Evolutionary conservation across 1,140 invertebrate species (phyloP), one percentile per base, ranked within the genome.

Genomic region (Drosophila orena): DNA sequence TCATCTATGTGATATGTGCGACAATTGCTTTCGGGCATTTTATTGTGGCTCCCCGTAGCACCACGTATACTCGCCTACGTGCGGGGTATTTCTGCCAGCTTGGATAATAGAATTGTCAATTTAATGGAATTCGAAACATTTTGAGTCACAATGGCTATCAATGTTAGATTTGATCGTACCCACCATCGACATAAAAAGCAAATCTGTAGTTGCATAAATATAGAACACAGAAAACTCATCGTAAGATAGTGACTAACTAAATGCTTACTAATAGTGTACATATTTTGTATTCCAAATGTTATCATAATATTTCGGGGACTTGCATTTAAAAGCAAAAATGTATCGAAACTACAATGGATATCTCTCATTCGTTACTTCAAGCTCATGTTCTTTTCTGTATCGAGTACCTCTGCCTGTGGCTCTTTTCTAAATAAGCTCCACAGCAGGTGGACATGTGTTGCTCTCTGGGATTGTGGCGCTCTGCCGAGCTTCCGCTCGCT

Each of bases 1-100:
- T 55, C 62, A 55, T 68, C 61, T 34, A 68, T 70, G 64, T 69
- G 52, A 69, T 70, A 70, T 70, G 68, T 69, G 52, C 62, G 64
- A 30, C 66, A 56, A 55, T 70, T 70, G 68, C 61, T 47, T 70
- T 69, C 68, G 34, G 61, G 49, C 14, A 56, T 46, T 69, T 55
- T 70, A 46, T 70, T 65, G 47, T 56, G 43, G 42, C 20, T 46
- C 15, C 65, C 52, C 12, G 22, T 11, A 62, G 44, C 57, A 66
- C 62, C 62, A 50, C 50, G 46, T 22, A 42, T n/a, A 27, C 43
- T 46, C 30, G 42, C 27, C 17, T 17, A 15, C 46, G 17, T 20
- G 56, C 56, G 34, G 6, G n/a, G n/a, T 27, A 42, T 52, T 17
- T 24, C 43, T 5, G 34, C 20, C 10, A 20, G 12, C 20, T 10